Evolutionary conservation across 1,140 invertebrate species (phyloP), one percentile per base, ranked within the genome.

Genomic region (Pogonomyrmex californicus): DNA sequence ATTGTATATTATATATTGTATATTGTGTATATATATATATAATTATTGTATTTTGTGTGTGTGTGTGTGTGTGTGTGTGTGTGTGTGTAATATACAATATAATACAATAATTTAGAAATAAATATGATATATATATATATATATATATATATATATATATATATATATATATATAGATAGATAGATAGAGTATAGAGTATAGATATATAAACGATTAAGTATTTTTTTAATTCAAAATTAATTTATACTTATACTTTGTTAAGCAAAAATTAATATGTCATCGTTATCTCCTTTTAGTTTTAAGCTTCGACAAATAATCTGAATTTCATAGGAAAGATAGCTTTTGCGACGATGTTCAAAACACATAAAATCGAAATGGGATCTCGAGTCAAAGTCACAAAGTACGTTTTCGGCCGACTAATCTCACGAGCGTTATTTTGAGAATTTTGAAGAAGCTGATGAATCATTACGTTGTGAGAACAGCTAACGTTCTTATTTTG

Each of bases 341-440:
- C 12, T 38, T 62, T 17, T 0, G n/a, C 10, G 10, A 1, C 17
- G 23, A 65, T 41, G 36, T 81, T 30, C 0, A n/a, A 49, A 68
- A 2, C 7, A 68, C 2, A 47, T 4, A 47, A 78, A 10, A n/a
- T n/a, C n/a, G n/a, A n/a, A 78, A 30, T 36, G 2, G 23, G 4
- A n/a, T 78, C 49, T 9, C 17, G 38, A 54, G 47, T 38, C n/a
- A 12, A 41, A 2, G 49, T 3, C 36, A 81, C 6, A 36, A 77
- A 10, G n/a, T 56, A 62, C 49, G 14, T 81, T 81, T 68, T 36
- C 77, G 44, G 10, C 4, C 33, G 5, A 33, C 47, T 79, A 79
- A 79, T 79, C 12, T 51, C 49, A 41, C 1, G 47, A 81, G 38
- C 47, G 44, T 68, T 81, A 81, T 68, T 81, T 81, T 68, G 12